These are phyloP conservation scores for Caranx ignobilis DNA, from an alignment of 2,113 vertebrate genomes.

Conservation along the genomic window DNA sequence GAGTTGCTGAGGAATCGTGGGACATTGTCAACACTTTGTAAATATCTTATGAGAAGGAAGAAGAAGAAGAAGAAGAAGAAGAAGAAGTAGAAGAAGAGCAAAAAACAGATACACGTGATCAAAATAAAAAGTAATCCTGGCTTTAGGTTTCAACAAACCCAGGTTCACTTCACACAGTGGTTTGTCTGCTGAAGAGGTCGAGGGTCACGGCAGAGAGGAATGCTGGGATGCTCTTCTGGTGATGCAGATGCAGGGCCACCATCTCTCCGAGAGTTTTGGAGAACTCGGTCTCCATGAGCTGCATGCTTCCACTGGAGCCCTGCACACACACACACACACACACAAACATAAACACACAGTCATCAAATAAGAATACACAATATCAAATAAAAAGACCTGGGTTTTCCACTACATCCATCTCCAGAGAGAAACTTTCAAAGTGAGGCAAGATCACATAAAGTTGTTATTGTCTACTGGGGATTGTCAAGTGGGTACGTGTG, in stretches of 20 bases:
- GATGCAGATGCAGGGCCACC: constrained; percentile 92
- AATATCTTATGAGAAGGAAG: neutral
- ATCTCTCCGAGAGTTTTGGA: constrained; percentile 89
- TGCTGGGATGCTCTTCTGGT: constrained; percentile 96
- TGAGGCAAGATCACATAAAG: constrained; percentile 59
- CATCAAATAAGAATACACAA: constrained; percentile 17
- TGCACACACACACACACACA: constrained; percentile 76
- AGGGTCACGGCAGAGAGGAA: constrained; percentile 97
- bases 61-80: neutral
- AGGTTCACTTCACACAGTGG: constrained; percentile 79
- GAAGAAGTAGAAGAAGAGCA: neutral
- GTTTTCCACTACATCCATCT: constrained; percentile 28
- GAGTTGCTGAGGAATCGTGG: neutral
- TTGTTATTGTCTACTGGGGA: constrained; percentile 54
- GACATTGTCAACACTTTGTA: neutral
- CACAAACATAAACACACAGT: constrained; percentile 76
- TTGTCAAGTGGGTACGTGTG: constrained; percentile 25
- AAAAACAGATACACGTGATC: neutral
- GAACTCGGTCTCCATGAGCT: constrained; percentile 95
- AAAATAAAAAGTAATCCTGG: neutral
- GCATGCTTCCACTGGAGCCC: constrained; percentile 89
- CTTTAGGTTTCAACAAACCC: neutral
- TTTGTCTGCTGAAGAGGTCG: constrained; percentile 96
- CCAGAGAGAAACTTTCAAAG: constrained; percentile 61
- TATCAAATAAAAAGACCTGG: constrained; percentile 24